Conservation (phyloP, 2,797 vertebrate genomes). For the Micrastur ruficollis region DNA sequence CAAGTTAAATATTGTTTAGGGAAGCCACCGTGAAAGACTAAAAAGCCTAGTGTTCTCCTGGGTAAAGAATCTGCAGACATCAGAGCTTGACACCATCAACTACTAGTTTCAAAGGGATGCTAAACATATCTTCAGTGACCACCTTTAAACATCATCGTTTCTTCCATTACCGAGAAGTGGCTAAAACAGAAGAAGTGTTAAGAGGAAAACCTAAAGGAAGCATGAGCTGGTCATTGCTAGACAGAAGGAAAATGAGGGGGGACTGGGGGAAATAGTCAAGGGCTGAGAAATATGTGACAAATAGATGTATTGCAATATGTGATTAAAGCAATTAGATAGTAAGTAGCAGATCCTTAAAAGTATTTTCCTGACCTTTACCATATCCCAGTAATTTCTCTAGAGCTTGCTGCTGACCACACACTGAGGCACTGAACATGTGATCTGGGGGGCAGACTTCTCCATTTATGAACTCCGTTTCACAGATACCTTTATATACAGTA, state of each 20-base stretch:
- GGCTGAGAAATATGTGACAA: not conserved
- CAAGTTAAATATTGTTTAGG: not conserved
- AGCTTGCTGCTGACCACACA: not conserved
- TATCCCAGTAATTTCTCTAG: not conserved
- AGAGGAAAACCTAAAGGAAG: not conserved
- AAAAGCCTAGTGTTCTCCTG: not conserved
- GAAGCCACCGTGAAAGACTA: not conserved
- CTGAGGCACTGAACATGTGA: not conserved
- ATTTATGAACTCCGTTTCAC: not conserved
- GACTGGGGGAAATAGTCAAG: too few species aligned
- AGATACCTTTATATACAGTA: fast-evolving
- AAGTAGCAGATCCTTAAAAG: not conserved
- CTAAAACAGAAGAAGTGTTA: not conserved
- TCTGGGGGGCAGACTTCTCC: not conserved
- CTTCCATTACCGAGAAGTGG: not conserved
- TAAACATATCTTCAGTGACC: not conserved
- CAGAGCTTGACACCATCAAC: not conserved
- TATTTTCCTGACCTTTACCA: not conserved
- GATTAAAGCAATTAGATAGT: not conserved
- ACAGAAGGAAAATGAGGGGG: not conserved
- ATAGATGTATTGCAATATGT: not conserved
- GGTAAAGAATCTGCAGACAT: not conserved
- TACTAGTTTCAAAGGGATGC: not conserved
- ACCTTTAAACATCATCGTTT: not conserved
- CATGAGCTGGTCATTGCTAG: not conserved